Base-by-base conservation (phyloP, 1,140 invertebrate genomes). In the Schlechtendalia chinensis region DNA sequence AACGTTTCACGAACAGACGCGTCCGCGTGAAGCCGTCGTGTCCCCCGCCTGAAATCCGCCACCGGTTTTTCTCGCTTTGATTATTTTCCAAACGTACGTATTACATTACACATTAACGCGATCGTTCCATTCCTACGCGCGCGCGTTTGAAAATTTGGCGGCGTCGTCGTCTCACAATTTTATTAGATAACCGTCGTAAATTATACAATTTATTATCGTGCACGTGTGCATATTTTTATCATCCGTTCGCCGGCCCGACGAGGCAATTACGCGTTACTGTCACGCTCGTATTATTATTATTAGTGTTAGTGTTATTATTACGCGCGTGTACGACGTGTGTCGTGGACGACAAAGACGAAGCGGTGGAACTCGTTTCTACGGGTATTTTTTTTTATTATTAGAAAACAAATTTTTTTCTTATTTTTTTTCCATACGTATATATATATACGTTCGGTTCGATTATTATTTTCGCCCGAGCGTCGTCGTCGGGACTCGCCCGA, bases 171-270 rank as follows among this genome's bases (percentile, higher is more conserved):
- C 19, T 6, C 12, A 65, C 29, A 19, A 45, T 32, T 0, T 11
- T n/a, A 39, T 65, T 65, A 65, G 63, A 69, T 24, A 47, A 69
- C 22, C 65, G n/a, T 69, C 65, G 65, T 69, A 69, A 69, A 69
- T 69, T 45, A 0, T 47, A 47, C 39, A 69, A 45, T 69, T 69
- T 69, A 69, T 69, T 50, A 45, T 45, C 2, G 17, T n/a, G n/a
- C n/a, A 8, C n/a, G 54, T 8, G 19, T 8, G 53, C 53, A 1
- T 58, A 22, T 22, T 22, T n/a, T n/a, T 58, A 58, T n/a, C 65
- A 17, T 29, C 54, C 24, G 5, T 3, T 17, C 63, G 32, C 8
- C 24, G 27, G 3, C 14, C 29, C 32, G 65, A 69, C 65, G 65
- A 69, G 32, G 65, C 65, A 69, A 69, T 69, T 69, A 69, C 65